phyloP scores from a whole-genome alignment of 2,888 invertebrate genomes.

The Acanthosepion pharaonis region DNA sequence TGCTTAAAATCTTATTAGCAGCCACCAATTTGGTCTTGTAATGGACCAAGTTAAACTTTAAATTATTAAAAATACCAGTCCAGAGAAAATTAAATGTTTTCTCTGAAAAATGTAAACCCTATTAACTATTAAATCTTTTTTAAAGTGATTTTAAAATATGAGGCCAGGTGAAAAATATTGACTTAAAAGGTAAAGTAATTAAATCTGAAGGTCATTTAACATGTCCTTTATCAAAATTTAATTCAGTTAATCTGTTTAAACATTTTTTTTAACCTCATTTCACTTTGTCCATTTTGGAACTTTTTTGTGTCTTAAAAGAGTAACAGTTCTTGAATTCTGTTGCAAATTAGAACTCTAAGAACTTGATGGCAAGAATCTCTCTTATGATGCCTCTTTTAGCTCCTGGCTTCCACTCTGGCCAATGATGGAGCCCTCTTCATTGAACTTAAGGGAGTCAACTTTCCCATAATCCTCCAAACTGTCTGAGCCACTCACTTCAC shows the following conservation, averaged over 20 bases:
- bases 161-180: too few species aligned
- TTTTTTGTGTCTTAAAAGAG: not conserved
- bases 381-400: not conserved
- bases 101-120: too few species aligned
- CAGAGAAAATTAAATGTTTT: too few species aligned
- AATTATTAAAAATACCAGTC: not conserved
- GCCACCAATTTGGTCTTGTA: not conserved
- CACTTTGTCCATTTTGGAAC: not conserved
- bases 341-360: not conserved
- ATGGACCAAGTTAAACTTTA: not conserved
- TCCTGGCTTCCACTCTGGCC: conserved; percentile 12
- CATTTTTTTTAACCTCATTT: not conserved
- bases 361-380: not conserved
- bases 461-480: not conserved
- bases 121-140: too few species aligned
- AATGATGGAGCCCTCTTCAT: not conserved
- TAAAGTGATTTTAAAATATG: too few species aligned
- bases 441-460: not conserved
- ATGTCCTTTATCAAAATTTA: not conserved
- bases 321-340: not conserved
- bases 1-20: not conserved
- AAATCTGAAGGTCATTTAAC: not conserved
- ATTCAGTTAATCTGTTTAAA: not conserved
- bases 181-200: not conserved
- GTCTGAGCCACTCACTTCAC: not conserved